Evolutionary conservation across 1,140 invertebrate genomes (phyloP).

Genomic region (Zaprionus tsacasi): DNA sequence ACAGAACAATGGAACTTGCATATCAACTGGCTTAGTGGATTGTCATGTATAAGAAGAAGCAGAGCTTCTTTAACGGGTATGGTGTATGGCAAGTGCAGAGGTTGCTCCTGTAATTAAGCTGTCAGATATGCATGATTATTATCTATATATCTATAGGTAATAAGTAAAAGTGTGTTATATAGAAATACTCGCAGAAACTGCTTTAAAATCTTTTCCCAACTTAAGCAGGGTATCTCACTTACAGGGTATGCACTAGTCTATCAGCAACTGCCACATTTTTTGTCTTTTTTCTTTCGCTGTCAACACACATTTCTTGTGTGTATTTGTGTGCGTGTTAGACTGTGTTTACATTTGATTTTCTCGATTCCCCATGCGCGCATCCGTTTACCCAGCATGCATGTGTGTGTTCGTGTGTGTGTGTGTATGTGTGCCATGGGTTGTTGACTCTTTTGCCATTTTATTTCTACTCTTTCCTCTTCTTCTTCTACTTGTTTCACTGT

Average conservation of each 20-base stretch:
- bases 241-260: slow-evolving; percentile 27
- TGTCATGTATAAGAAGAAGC: not conserved
- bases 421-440: slow-evolving; percentile 52
- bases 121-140: not conserved
- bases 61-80: not conserved
- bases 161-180: no score
- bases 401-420: slow-evolving; percentile 18
- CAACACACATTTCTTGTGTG: slow-evolving; percentile 24
- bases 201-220: no score
- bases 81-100: not conserved
- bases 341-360: slow-evolving; percentile 77
- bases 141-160: not conserved
- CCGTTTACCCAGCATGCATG: not conserved
- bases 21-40: not conserved
- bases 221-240: not conserved
- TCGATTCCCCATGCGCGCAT: slow-evolving; percentile 52
- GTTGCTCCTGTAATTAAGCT: not conserved
- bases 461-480: not conserved
- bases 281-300: slow-evolving; percentile 42
- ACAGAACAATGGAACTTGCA: not conserved
- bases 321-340: slow-evolving; percentile 36
- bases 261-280: not conserved
- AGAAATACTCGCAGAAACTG: no score
- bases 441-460: slow-evolving; percentile 34
- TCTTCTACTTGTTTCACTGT: slow-evolving; percentile 22